Conservation (phyloP, 2,888 invertebrate genomes). For the Dryobota labecula region DNA sequence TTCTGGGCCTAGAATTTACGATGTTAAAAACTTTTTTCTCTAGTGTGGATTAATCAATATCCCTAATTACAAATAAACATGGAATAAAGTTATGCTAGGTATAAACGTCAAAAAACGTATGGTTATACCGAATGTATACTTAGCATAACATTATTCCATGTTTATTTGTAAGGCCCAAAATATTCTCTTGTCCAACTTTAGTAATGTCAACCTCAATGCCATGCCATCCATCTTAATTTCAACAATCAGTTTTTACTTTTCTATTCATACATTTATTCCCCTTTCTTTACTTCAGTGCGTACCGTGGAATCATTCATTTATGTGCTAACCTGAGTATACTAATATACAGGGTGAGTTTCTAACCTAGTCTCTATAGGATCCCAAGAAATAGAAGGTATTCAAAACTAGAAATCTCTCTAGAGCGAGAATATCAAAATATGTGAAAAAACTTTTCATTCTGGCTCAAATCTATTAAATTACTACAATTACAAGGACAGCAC, state of each 20-base stretch:
- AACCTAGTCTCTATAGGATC: background rate
- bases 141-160: no score
- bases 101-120: no score
- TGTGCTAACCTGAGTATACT: background rate
- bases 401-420: background rate
- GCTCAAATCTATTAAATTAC: background rate
- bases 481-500: background rate
- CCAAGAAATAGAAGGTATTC: background rate
- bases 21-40: background rate
- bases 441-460: background rate
- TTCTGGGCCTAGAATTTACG: background rate
- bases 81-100: no score
- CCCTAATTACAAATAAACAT: no score
- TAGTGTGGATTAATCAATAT: background rate
- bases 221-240: background rate
- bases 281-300: background rate
- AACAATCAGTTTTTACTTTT: background rate
- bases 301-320: background rate
- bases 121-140: no score
- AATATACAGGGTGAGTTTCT: background rate
- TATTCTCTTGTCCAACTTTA: background rate
- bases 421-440: background rate
- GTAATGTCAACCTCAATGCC: background rate
- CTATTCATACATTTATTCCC: background rate
- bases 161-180: no score